Evolutionary conservation across 2,888 invertebrate species (phyloP).

Genomic region (Scaptomyza cyrtandrae): DNA sequence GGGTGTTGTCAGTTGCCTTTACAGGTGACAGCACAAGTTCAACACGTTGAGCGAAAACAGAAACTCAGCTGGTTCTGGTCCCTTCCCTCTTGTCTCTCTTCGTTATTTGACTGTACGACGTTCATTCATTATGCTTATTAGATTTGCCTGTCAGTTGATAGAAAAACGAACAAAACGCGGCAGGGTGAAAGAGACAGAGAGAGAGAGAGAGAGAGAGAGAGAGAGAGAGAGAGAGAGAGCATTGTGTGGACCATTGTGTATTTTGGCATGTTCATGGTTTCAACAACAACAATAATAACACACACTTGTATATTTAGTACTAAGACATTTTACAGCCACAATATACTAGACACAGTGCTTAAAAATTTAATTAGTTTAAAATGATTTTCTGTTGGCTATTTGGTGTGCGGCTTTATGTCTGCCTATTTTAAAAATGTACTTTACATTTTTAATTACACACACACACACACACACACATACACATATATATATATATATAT

Average conservation of each 20-base stretch:
- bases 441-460: slow-evolving; percentile 16
- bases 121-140: slow-evolving; percentile 78
- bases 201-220: neutral
- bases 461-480: no score
- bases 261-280: slow-evolving; percentile 68
- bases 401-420: slow-evolving; percentile 27
- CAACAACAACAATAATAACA: slow-evolving; percentile 3
- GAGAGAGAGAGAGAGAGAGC: neutral
- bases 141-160: slow-evolving; percentile 63
- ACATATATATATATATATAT: no score
- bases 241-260: slow-evolving; percentile 53
- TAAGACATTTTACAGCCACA: slow-evolving; percentile 24
- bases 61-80: slow-evolving; percentile 61
- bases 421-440: slow-evolving; percentile 41
- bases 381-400: slow-evolving; percentile 29
- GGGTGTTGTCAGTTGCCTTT: slow-evolving; percentile 62
- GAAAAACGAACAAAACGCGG: neutral
- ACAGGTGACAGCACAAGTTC: slow-evolving; percentile 79
- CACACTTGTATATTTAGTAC: slow-evolving; percentile 2
- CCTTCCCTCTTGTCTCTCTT: neutral
- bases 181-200: neutral
- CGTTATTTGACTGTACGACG: slow-evolving; percentile 5
- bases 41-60: slow-evolving; percentile 74
- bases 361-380: slow-evolving; percentile 70
- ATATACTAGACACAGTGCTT: slow-evolving; percentile 42